A percentile compares a stretch with the other conserved stretches of the same genome.
These are phyloP conservation scores for Loriculus beryllinus DNA, from an alignment of 2,797 vertebrate species.

Conservation along the genomic window DNA sequence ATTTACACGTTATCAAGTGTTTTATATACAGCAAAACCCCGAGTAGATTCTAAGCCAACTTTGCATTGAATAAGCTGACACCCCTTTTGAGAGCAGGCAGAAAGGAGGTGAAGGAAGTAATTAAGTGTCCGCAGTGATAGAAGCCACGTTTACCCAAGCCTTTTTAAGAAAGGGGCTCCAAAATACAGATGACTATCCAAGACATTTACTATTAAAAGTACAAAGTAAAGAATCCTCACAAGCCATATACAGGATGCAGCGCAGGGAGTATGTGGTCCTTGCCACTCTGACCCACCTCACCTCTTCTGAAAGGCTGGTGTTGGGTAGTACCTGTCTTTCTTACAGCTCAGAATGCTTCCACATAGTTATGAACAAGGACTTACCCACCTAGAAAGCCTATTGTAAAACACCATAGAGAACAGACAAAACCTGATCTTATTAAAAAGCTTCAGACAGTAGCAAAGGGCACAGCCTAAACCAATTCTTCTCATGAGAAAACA, in stretches of 20 bases:
- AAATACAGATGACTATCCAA: not conserved
- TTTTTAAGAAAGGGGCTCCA: not conserved
- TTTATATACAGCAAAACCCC: not conserved
- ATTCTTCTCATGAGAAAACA: not conserved
- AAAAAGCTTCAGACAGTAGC: not conserved
- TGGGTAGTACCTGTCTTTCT: not conserved
- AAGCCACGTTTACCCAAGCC: not conserved
- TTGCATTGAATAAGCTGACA: not conserved
- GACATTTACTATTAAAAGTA: not conserved
- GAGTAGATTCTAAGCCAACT: not conserved
- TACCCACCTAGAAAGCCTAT: not conserved
- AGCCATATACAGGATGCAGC: fast-evolving
- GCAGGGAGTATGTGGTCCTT: not conserved
- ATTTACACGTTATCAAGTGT: not conserved
- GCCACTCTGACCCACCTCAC: not conserved
- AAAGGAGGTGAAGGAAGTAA: not conserved
- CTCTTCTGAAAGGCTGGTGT: not conserved
- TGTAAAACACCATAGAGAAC: not conserved
- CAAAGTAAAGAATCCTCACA: not conserved
- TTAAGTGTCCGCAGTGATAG: not conserved
- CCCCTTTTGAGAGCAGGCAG: not conserved
- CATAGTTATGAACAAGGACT: not conserved
- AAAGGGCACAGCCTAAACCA: not conserved
- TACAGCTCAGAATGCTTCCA: not conserved
- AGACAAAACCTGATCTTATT: not conserved